Evolutionary conservation across 2,888 invertebrate genomes (phyloP).

Genomic region (Anorthoa munda): DNA sequence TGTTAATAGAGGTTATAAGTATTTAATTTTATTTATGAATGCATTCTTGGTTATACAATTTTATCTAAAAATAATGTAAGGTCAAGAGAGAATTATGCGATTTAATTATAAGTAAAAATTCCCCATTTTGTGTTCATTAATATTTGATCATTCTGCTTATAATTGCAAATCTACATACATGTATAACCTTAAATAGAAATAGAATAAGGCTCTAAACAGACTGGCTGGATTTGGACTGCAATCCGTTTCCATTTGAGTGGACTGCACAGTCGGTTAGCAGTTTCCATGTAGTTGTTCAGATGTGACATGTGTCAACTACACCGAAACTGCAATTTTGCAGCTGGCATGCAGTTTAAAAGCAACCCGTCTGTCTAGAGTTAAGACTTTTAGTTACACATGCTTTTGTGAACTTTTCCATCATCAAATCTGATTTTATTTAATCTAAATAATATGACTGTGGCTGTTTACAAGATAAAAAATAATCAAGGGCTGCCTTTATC

Average conservation of each 20-base stretch:
- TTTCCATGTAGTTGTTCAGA: no score
- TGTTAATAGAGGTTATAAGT: neutral
- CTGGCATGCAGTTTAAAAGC: no score
- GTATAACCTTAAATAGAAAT: neutral
- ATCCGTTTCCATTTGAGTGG: no score
- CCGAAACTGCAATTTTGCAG: no score
- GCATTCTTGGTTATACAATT: neutral
- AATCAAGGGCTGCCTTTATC: no score
- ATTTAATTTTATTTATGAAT: neutral
- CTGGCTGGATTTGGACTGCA: no score
- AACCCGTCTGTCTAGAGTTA: no score
- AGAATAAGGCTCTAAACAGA: neutral
- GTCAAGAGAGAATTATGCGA: constrained; percentile 4
- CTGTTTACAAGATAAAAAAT: no score
- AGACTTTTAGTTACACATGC: no score
- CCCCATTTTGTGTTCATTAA: neutral
- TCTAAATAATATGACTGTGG: no score
- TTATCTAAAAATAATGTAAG: constrained; percentile 1
- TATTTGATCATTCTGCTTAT: neutral
- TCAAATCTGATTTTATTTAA: neutral
- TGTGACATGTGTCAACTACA: no score
- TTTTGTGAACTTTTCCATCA: neutral
- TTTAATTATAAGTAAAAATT: neutral
- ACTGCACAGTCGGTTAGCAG: no score
- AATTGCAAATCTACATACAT: neutral